A percentile compares a stretch with the other conserved stretches of the same genome.
These are phyloP conservation scores for Lobophora halterata DNA, from an alignment of 2,888 invertebrate genomes.

Conservation along the genomic window DNA sequence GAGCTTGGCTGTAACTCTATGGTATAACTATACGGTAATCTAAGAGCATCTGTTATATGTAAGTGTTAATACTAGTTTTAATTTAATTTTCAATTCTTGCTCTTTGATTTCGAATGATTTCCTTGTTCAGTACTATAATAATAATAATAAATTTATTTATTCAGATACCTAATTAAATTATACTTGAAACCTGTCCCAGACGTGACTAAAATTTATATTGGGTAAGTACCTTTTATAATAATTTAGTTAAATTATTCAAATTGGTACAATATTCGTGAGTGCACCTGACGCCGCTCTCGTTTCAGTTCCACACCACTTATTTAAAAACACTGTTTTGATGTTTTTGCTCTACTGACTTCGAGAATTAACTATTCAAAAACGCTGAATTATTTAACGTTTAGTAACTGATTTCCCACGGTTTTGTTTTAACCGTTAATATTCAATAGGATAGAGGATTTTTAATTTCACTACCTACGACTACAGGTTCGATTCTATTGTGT, in stretches of 20 bases:
- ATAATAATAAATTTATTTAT: too few species aligned
- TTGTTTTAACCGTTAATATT: conserved; percentile 20
- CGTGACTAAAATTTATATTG: background rate
- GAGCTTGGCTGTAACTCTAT: too few species aligned
- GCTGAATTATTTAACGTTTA: conserved; percentile 27
- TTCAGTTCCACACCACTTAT: conserved; percentile 43
- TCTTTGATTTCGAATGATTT: too few species aligned
- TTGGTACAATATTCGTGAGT: conserved; percentile 67
- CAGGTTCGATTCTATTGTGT: too few species aligned
- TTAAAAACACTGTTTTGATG: conserved; percentile 51
- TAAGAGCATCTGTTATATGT: too few species aligned
- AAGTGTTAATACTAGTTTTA: too few species aligned
- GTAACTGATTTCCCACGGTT: conserved; percentile 45
- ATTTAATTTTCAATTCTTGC: too few species aligned
- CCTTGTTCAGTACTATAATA: too few species aligned
- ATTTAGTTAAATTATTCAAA: conserved; percentile 37
- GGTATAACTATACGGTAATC: too few species aligned
- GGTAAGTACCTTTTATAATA: too few species aligned
- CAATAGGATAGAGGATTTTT: conserved; percentile 6
- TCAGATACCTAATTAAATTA: too few species aligned
- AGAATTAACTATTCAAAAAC: conserved; percentile 58
- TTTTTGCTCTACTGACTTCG: conserved; percentile 62
- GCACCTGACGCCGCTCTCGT: conserved; percentile 54
- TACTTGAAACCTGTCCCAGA: conserved; percentile 6
- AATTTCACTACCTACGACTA: conserved; percentile 14